Percentiles rank a stretch among this genome's conserved stretches.
Conservation (phyloP, 2,113 vertebrate species). For the Castor canadensis region DNA sequence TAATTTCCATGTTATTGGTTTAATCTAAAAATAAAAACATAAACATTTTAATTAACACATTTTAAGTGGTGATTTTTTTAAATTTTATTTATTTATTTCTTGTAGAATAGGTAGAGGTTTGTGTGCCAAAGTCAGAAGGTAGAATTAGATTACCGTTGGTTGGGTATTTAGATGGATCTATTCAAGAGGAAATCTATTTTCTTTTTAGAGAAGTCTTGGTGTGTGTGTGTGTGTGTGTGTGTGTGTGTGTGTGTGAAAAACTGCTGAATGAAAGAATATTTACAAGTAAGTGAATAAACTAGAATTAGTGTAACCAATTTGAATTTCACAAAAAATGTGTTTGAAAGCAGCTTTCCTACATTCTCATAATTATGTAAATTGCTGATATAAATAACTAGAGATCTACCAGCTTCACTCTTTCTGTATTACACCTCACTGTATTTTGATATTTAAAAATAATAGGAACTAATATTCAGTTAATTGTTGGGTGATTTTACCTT, state of each 20-base stretch:
- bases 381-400: neutral
- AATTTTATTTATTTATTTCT: neutral
- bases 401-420: neutral
- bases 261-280: neutral
- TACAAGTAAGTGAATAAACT: neutral
- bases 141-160: neutral
- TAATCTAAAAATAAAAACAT: slow-evolving; percentile 11
- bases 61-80: neutral
- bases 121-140: neutral
- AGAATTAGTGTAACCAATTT: neutral
- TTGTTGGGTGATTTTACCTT: neutral
- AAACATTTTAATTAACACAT: neutral
- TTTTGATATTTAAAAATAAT: slow-evolving; percentile 21
- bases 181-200: neutral
- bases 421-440: neutral
- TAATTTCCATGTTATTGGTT: neutral
- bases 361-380: neutral
- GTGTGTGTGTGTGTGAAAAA: neutral
- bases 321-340: neutral
- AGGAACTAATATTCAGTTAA: neutral
- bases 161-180: slow-evolving; percentile 30
- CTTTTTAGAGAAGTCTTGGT: neutral
- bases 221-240: neutral
- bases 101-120: neutral
- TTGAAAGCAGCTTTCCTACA: neutral